Base-by-base conservation (phyloP, 2,797 vertebrate species). In the Lagorchestes hirsutus region DNA sequence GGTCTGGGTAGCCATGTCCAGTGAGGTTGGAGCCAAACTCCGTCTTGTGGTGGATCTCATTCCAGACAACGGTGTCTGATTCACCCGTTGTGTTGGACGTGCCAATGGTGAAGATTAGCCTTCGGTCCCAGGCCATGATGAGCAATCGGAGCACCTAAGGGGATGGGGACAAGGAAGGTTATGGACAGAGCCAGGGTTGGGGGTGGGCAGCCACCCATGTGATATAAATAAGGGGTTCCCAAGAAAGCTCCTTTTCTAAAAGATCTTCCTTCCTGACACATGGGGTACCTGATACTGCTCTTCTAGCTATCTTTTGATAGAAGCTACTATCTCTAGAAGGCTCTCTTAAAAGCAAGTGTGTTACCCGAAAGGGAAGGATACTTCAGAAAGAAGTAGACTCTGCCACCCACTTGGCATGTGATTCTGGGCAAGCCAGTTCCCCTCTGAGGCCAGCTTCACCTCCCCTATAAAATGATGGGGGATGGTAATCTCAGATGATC, bases 21-120 rank as follows among this genome's bases (percentile, higher is more conserved):
- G 99, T 99, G 97, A 99, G 99, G 98, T 99, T 99, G 98, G 99
- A 99, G 92, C 99, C 99, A 0, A 99, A 99, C 97, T 99, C 99
- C 0, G 99, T 99, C 98, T 99, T 99, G 98, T 99, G 99, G 97
- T 99, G 99, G 97, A 99, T 99, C 98, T 99, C 99, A 3, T 99
- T 99, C 99, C 99, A 99, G 92, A 99, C 99, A 96, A 99, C 99
- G 0, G 99, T 99, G 98, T 99, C 99, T 0, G 99, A 99, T 98
- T 99, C 99, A 0, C 99, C 99, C 0, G 99, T 99, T 95, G 99
- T 99, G 98, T 99, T 99, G 98, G 99, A 99, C 1, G 99, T 99
- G 97, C 99, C 99, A 0, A 99, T 99, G 98, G 99, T 99, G 98
- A 99, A 99, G 99, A 99, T 99, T 96, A 99, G 99, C 55, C 99